Percentiles rank a stretch among this genome's conserved stretches.
These are phyloP conservation scores for Campylomormyrus tamandua DNA, from an alignment of 2,113 vertebrate species.

Conservation along the genomic window DNA sequence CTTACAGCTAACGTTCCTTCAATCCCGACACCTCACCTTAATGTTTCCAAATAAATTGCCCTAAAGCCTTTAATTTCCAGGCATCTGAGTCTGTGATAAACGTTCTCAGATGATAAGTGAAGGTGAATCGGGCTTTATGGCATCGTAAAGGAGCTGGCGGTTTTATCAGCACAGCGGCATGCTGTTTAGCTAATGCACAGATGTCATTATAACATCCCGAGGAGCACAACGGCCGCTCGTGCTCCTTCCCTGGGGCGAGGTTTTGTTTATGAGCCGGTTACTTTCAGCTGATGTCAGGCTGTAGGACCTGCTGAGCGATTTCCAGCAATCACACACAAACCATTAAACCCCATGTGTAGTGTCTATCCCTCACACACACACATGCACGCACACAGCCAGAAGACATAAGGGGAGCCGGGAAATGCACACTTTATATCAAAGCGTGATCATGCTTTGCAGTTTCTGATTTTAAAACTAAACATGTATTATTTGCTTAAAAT, in stretches of 20 bases:
- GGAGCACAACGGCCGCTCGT: background rate
- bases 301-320: background rate
- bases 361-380: background rate
- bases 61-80: background rate
- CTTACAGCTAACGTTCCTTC: background rate
- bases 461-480: background rate
- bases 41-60: slow-evolving; percentile 3
- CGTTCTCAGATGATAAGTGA: background rate
- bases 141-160: background rate
- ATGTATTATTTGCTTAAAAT: background rate
- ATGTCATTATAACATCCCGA: background rate
- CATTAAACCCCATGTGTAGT: background rate
- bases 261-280: background rate
- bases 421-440: slow-evolving; percentile 32
- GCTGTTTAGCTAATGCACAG: background rate
- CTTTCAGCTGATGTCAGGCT: slow-evolving; percentile 4
- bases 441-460: background rate
- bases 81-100: background rate
- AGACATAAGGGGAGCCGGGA: background rate
- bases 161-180: slow-evolving; percentile 2
- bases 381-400: background rate
- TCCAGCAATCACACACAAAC: background rate
- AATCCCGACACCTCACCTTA: background rate
- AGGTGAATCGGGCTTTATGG: background rate
- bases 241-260: background rate